A percentile compares a stretch with the other conserved stretches of the same genome.
Evolutionary conservation across 2,797 vertebrate species (phyloP).

Genomic region (Trematomus bernacchii): DNA sequence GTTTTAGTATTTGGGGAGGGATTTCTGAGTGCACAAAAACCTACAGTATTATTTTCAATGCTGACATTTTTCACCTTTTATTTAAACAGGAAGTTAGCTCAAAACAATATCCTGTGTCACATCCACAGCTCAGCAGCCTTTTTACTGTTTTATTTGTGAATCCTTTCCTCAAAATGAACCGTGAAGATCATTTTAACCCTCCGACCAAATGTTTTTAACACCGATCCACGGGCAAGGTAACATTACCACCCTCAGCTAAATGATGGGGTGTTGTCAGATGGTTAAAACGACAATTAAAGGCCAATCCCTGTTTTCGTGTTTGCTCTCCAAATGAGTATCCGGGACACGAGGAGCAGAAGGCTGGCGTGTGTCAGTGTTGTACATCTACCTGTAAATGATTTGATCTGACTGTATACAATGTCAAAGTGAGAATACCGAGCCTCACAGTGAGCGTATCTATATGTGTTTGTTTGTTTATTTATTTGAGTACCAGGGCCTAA

Average conservation of each 20-base stretch:
- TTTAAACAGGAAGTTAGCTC: conserved; percentile 17
- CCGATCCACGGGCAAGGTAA: neutral
- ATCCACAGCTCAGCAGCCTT: neutral
- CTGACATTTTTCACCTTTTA: conserved; percentile 24
- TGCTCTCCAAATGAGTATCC: conserved; percentile 19
- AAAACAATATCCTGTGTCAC: conserved; percentile 7
- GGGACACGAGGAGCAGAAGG: conserved; percentile 28
- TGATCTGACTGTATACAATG: conserved; percentile 62
- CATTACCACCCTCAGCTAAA: conserved; percentile 19
- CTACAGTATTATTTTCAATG: conserved; percentile 27
- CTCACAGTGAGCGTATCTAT: conserved; percentile 57
- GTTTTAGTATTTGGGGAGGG: conserved; percentile 1
- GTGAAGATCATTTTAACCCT: neutral
- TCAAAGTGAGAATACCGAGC: conserved; percentile 59
- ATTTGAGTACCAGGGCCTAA: conserved; percentile 63
- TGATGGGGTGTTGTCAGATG: neutral
- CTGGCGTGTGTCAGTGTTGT: conserved; percentile 49
- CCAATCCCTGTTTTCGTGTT: conserved; percentile 1
- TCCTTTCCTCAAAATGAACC: conserved; percentile 14
- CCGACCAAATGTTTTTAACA: neutral
- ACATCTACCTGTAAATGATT: conserved; percentile 70
- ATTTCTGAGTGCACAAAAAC: conserved; percentile 6
- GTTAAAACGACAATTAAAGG: conserved; percentile 14
- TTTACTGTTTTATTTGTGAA: neutral
- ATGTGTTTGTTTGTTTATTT: conserved; percentile 65